Base-by-base conservation (phyloP, 2,113 vertebrate species). In the Morphnarchus princeps region DNA sequence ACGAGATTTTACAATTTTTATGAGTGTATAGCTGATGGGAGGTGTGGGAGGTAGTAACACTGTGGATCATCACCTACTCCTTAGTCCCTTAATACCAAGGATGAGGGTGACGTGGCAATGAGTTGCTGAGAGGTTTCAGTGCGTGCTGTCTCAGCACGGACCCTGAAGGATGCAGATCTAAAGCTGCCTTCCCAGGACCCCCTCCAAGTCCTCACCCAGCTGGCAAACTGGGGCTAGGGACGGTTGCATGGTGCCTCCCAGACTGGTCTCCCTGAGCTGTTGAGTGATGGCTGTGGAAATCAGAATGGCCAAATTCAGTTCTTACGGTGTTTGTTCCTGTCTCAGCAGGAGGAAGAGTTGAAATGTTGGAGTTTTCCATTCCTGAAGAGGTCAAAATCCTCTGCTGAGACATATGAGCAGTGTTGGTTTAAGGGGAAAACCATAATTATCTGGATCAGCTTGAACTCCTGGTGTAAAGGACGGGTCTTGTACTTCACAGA, bases 141-240 rank as follows among this genome's bases (percentile, higher is more conserved):
- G 12, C 0, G 0, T 2, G 1, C 3, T 42, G 29, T 34, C 72
- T 62, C 54, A 62, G 52, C 36, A 21, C 13, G 20, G 47, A 36
- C 9, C 21, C 54, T 40, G 49, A 67, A 52, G 19, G 43, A 73
- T 19, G 36, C 13, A 31, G 29, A 55, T 42, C 40, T 34, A 54
- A 38, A 72, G 34, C 13, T 54, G 21, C 22, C 24, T 54, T n/a
- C 63, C 21, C 47, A 36, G 52, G 42, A 80, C 52, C 16, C 5
- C 7, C 32, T 93, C 71, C 72, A 11, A 70, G 40, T 47, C 69
- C 34, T 91, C 43, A 52, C n/a, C 42, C 45, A 57, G 22, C 2
- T 76, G 71, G 50, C 42, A 86, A 57, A 47, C 66, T 11, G 57
- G 70, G n/a, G 21, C 36, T 5, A 8, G 13, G 52, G 32, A 20